Evolutionary conservation across 2,888 invertebrate species (phyloP), one percentile per base, ranked within the genome.

Genomic region (Cetonia aurata): DNA sequence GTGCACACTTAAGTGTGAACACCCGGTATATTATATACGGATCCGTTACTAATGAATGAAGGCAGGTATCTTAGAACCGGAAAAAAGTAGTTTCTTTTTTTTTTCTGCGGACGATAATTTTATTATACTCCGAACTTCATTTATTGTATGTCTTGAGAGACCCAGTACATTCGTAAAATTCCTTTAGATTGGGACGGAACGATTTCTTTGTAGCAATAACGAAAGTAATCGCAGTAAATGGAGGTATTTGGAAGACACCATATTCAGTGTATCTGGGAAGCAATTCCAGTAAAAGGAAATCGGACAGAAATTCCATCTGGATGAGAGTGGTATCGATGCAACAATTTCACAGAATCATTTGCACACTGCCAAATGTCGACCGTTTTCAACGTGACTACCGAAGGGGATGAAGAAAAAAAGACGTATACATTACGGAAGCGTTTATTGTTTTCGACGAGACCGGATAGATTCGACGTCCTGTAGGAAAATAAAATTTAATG

Each of bases 261-360:
- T 62, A 62, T 48, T 62, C 48, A 46, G 0, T 6, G 59, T 59
- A 25, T 59, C 44, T 59, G n/a, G 31, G 13, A 33, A 33, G 48
- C 60, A 62, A 62, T 62, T 62, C 31, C 60, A 62, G 60, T 62
- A 62, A 62, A 48, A 62, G 60, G 60, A 62, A 62, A 62, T 48
- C 46, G 25, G 31, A 62, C 60, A 62, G 48, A 48, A 46, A 62
- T 48, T 62, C 48, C 33, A 48, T 33, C 48, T 15, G 60, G 48
- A 62, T 48, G 48, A 48, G 33, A 48, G 33, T 15, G 25, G 33
- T 25, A 25, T 25, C 33, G 60, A 62, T 33, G 48, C 48, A 62
- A 62, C 48, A 62, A 62, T 62, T 62, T 62, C 33, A 31, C 48
- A 31, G 12, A 25, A 62, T 62, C 48, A 48, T 62, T 62, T 48